Evolutionary conservation across 1,140 invertebrate genomes (phyloP), one percentile per base, ranked within the genome.

Genomic region (Bombus balteatus): DNA sequence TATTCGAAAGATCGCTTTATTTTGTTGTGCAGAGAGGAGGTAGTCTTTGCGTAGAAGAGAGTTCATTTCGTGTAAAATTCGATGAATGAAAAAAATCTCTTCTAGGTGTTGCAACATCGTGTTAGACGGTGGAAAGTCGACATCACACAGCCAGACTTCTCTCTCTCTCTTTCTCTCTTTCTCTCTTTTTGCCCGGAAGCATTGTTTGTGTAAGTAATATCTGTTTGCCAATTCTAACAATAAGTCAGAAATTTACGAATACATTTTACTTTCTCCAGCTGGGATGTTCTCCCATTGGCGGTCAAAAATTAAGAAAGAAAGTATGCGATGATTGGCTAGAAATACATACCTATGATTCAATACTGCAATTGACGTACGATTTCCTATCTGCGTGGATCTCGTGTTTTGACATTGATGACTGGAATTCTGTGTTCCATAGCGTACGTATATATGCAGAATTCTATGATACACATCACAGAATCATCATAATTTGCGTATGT

Each of bases 261-360:
- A 59, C 72, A 34, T 79, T 57, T 79, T 62, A 91, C 91, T 92
- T 92, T 92, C 90, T 92, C 90, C 79, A 39, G 43, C 12, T 41
- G 73, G 53, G 62, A 78, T 41, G 41, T 34, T n/a, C 22, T 66
- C 25, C 22, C 59, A 76, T 81, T 76, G 84, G 84, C 84, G 72
- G 79, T 37, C 85, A 84, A 85, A 89, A 90, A 91, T 92, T 66
- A 86, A 89, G 88, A 91, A 91, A 89, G 92, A 92, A 92, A 92
- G 92, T 77, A 81, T 28, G 87, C 72, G 86, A 86, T 92, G 91
- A 92, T 92, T 91, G 83, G 83, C 85, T 41, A 77, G 72, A 81
- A 76, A 91, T 32, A 89, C 34, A 91, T 37, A 89, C 39, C 77
- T 79, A 43, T 66, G 71, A 83, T 59, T 53, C 28, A 66, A 83